Conservation (phyloP, 2,797 vertebrate genomes). For the Artibeus jamaicensis region DNA sequence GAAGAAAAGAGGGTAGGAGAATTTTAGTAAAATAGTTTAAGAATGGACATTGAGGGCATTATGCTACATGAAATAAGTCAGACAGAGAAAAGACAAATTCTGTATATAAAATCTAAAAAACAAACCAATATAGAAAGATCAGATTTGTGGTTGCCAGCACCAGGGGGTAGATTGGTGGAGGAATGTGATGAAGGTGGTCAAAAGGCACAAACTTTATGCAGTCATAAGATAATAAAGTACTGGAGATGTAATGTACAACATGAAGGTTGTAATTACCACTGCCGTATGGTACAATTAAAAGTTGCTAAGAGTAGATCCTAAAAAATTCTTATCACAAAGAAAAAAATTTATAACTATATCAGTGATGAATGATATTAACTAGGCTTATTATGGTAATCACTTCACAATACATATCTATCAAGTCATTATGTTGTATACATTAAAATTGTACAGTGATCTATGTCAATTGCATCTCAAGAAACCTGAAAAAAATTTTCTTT, state of each 20-base stretch:
- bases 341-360: background rate
- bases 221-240: background rate
- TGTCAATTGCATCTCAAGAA: background rate
- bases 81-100: background rate
- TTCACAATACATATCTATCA: background rate
- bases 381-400: background rate
- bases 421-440: background rate
- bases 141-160: background rate
- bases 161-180: background rate
- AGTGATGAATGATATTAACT: background rate
- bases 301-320: background rate
- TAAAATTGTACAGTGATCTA: background rate
- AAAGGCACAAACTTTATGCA: background rate
- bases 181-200: background rate
- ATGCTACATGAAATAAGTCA: background rate
- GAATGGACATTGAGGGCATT: background rate
- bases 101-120: background rate
- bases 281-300: background rate
- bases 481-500: background rate
- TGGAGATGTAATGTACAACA: background rate
- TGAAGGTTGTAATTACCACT: background rate
- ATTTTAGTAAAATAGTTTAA: constrained; percentile 26
- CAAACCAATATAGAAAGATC: background rate
- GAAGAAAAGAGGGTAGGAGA: background rate
- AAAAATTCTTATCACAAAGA: background rate